phyloP scores from a whole-genome alignment of 2,888 invertebrate species.

The Hemithea aestivaria region DNA sequence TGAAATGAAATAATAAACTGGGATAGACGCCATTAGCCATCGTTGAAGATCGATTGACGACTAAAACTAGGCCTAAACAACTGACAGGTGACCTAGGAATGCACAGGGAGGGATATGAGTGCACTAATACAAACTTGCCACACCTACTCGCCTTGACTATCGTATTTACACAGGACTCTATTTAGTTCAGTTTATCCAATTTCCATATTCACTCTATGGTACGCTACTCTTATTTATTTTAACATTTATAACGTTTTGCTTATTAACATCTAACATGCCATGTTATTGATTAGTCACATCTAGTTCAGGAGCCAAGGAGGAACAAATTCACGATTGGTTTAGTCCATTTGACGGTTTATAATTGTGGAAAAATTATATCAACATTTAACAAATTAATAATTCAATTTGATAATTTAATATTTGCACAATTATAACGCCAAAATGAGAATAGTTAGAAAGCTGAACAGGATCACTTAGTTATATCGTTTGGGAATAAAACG shows the following conservation, averaged over 20 bases:
- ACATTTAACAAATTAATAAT: conserved; percentile 1
- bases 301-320: conserved; percentile 63
- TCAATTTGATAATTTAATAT: conserved; percentile 30
- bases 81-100: conserved; percentile 52
- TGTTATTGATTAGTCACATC: conserved; percentile 47
- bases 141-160: conserved; percentile 40
- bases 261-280: conserved; percentile 64
- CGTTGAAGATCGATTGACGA: conserved; percentile 50
- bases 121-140: conserved; percentile 35
- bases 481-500: conserved; percentile 18
- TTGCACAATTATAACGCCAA: conserved; percentile 58
- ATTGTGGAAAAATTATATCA: conserved; percentile 51
- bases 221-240: conserved; percentile 42
- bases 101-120: conserved; percentile 45
- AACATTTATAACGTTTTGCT: conserved; percentile 42
- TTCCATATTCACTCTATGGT: conserved; percentile 57
- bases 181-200: conserved; percentile 35
- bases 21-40: conserved; percentile 53
- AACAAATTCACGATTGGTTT: conserved; percentile 42
- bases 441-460: conserved; percentile 47
- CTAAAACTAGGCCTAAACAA: conserved; percentile 64
- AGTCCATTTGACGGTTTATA: conserved; percentile 39
- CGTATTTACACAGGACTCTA: conserved; percentile 31
- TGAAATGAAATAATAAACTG: conserved; percentile 39
- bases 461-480: conserved; percentile 50